A percentile compares a stretch with the other conserved stretches of the same genome.
Evolutionary conservation across 2,797 vertebrate species (phyloP).

Genomic region (Crenichthys baileyi): DNA sequence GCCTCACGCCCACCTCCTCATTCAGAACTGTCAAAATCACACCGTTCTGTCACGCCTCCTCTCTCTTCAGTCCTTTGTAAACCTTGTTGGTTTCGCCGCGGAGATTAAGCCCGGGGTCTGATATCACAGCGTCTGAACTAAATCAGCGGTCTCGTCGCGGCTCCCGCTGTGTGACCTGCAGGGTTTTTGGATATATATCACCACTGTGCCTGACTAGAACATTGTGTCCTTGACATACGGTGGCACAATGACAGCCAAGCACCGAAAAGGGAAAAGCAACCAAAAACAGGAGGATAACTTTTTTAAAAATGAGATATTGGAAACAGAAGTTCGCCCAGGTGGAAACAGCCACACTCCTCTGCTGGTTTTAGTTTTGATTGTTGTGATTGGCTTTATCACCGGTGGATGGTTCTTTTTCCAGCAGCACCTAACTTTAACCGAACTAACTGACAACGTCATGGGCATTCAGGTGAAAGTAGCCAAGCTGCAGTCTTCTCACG

Average conservation of each 20-base stretch:
- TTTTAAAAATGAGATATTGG: constrained; percentile 61
- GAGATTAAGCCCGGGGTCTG: constrained; percentile 28
- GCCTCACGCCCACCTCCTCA: constrained; percentile 30
- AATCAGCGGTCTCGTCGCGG: neutral
- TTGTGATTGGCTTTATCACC: constrained; percentile 57
- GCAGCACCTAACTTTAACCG: constrained; percentile 77
- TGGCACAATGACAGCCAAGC: constrained; percentile 78
- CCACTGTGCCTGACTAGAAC: constrained; percentile 52
- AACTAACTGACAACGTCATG: constrained; percentile 72
- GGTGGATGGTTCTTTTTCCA: constrained; percentile 78
- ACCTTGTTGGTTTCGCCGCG: constrained; percentile 10
- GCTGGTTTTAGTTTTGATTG: constrained; percentile 61
- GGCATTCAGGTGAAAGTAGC: constrained; percentile 78
- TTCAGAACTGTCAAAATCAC: constrained; percentile 47
- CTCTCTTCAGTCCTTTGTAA: constrained; percentile 13
- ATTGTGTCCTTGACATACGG: constrained; percentile 61
- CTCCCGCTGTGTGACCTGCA: neutral
- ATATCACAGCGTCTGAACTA: constrained; percentile 8
- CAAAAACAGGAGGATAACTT: constrained; percentile 78
- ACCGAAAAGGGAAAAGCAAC: constrained; percentile 76
- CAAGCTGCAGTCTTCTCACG: constrained; percentile 75
- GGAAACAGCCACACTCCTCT: constrained; percentile 41
- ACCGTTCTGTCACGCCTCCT: constrained; percentile 62
- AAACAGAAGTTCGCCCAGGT: constrained; percentile 55
- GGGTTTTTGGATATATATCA: constrained; percentile 20